Conservation (phyloP, 2,113 vertebrate genomes). For the Neopipo cinnamomea region DNA sequence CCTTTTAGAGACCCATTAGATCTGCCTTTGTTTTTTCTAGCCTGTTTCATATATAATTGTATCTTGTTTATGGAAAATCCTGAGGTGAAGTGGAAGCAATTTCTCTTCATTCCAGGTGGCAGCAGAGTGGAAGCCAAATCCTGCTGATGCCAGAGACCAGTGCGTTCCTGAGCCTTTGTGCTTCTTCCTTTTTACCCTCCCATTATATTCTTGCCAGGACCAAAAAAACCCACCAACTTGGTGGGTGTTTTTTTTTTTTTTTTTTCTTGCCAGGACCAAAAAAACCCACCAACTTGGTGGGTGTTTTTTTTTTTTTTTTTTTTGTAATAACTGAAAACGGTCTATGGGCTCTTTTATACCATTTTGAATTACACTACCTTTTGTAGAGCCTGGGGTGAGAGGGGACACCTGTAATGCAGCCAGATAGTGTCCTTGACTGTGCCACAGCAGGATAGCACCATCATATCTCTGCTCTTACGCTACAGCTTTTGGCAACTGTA, state of each 20-base stretch:
- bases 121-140: conserved; percentile 32
- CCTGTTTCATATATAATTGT: neutral
- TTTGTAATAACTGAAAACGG: neutral
- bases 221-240: neutral
- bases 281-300: neutral
- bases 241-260: neutral
- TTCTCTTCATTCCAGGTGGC: conserved; percentile 48
- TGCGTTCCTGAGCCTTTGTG: neutral
- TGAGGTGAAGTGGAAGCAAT: conserved; percentile 58
- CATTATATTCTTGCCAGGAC: neutral
- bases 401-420: neutral
- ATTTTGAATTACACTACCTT: neutral
- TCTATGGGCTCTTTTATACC: neutral
- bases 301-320: no score
- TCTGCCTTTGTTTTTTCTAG: conserved; percentile 43
- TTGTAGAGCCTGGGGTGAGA: neutral
- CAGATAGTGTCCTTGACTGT: neutral
- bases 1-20: conserved; percentile 18
- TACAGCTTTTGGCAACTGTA: neutral
- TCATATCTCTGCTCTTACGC: neutral
- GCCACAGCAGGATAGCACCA: neutral
- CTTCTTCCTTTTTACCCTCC: neutral
- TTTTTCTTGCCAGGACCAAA: neutral
- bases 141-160: neutral
- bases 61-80: conserved; percentile 40